Conservation (phyloP, 2,888 invertebrate genomes). For the Eulithis prunata region DNA sequence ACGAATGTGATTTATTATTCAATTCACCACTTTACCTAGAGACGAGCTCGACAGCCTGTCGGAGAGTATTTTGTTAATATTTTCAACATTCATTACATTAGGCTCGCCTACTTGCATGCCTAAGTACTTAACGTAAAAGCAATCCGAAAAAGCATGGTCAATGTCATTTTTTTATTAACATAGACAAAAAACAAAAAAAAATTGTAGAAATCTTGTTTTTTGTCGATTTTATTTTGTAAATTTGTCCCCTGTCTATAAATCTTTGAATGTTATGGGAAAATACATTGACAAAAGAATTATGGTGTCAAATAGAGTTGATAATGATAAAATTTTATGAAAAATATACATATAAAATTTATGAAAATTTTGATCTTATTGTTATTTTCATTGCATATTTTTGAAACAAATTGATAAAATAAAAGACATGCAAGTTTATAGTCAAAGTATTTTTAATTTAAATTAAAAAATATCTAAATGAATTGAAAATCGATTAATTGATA, state of each 20-base stretch:
- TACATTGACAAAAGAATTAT: slow-evolving; percentile 1
- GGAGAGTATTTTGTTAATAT: slow-evolving; percentile 41
- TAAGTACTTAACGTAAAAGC: slow-evolving; percentile 52
- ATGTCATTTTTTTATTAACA: neutral
- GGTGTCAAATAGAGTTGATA: slow-evolving; percentile 12
- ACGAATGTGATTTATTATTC: slow-evolving; percentile 42
- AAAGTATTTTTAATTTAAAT: too few species aligned
- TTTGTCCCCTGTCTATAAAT: slow-evolving; percentile 25
- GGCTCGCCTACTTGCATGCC: slow-evolving; percentile 57
- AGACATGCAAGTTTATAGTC: too few species aligned
- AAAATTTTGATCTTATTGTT: too few species aligned
- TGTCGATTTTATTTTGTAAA: slow-evolving; percentile 9
- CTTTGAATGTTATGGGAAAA: neutral
- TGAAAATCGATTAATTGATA: too few species aligned
- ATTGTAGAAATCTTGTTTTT: slow-evolving; percentile 4
- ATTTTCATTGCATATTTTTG: too few species aligned
- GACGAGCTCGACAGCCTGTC: slow-evolving; percentile 66
- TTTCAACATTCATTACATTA: slow-evolving; percentile 11
- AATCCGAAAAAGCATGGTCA: slow-evolving; percentile 51
- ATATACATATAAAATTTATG: neutral
- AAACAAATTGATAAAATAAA: too few species aligned
- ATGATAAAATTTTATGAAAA: neutral
- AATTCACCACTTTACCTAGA: slow-evolving; percentile 63
- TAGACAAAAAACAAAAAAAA: slow-evolving; percentile 10
- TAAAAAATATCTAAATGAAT: too few species aligned